Conservation (phyloP, 2,888 invertebrate species). For the Drosophila imparisetae region DNA sequence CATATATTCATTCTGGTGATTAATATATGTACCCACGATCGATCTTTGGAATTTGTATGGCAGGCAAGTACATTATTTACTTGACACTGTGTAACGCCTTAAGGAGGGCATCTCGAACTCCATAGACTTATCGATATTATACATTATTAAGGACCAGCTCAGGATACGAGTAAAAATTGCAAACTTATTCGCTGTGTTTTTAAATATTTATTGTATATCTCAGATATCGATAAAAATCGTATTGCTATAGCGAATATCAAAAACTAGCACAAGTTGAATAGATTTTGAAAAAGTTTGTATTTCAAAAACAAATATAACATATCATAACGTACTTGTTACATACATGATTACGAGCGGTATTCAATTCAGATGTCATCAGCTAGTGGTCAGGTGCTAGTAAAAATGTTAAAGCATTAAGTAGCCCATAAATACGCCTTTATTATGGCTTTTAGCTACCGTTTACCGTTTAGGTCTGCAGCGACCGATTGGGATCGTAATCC, state of each 20-base stretch:
- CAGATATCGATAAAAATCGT: not conserved
- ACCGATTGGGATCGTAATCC: conserved; percentile 73
- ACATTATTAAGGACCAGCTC: not conserved
- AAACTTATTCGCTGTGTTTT: not conserved
- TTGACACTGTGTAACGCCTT: too few relatives aligned
- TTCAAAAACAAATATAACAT: not conserved
- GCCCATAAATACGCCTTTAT: conserved; percentile 71
- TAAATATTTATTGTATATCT: not conserved
- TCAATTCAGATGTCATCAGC: conserved; percentile 13
- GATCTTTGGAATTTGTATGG: too few relatives aligned
- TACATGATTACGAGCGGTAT: not conserved
- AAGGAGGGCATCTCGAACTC: too few relatives aligned
- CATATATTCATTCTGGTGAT: too few relatives aligned
- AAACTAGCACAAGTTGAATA: not conserved
- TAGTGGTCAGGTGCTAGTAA: conserved; percentile 18
- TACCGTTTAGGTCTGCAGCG: conserved; percentile 32
- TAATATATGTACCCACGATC: too few relatives aligned
- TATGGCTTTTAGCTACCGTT: conserved; percentile 75
- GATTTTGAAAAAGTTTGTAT: not conserved
- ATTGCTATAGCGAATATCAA: too few relatives aligned
- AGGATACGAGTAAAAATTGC: not conserved
- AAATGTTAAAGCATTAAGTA: conserved; percentile 51
- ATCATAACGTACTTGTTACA: not conserved
- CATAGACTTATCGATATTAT: not conserved
- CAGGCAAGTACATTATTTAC: too few relatives aligned